Conservation (phyloP, 1,140 invertebrate species). For the Camponotus floridanus region DNA sequence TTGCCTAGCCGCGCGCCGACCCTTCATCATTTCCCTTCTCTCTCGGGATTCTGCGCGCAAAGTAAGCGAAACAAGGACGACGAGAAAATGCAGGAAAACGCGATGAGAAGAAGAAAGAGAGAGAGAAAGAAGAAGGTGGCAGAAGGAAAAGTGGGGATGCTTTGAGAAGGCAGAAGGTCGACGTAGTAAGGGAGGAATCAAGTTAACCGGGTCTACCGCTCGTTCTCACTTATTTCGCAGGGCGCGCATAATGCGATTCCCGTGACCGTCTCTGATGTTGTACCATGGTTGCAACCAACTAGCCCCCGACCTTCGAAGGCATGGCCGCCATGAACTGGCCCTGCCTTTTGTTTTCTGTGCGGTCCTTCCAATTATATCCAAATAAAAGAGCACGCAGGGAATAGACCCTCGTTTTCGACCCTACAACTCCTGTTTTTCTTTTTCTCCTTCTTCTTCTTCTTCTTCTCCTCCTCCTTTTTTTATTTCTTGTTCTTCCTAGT, state of each 20-base stretch:
- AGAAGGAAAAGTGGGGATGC: conserved; percentile 6
- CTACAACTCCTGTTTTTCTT: conserved; percentile 17
- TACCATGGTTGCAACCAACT: conserved; percentile 32
- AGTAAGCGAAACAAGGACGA: conserved; percentile 30
- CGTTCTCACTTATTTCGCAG: conserved; percentile 74
- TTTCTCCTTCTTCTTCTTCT: conserved; percentile 50
- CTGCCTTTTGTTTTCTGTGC: conserved; percentile 72
- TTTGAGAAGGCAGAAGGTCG: conserved; percentile 57
- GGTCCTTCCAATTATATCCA: conserved; percentile 76
- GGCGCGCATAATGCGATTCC: conserved; percentile 66
- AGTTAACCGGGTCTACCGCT: conserved; percentile 69
- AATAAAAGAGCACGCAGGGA: conserved; percentile 75
- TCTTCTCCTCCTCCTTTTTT: not conserved
- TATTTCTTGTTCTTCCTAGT: conserved; percentile 53
- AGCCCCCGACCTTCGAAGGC: conserved; percentile 1
- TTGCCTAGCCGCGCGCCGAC: conserved; percentile 67
- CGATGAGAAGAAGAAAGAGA: conserved; percentile 21
- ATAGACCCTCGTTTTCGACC: conserved; percentile 44
- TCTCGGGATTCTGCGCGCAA: conserved; percentile 21
- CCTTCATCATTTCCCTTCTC: conserved; percentile 60
- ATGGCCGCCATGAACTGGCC: conserved; percentile 65
- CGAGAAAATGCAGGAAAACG: conserved; percentile 34
- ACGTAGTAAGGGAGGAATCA: conserved; percentile 67
- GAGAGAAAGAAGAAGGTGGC: conserved; percentile 16
- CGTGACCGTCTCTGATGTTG: conserved; percentile 66